Conservation (phyloP, 2,888 invertebrate species). For the Antitype chi region DNA sequence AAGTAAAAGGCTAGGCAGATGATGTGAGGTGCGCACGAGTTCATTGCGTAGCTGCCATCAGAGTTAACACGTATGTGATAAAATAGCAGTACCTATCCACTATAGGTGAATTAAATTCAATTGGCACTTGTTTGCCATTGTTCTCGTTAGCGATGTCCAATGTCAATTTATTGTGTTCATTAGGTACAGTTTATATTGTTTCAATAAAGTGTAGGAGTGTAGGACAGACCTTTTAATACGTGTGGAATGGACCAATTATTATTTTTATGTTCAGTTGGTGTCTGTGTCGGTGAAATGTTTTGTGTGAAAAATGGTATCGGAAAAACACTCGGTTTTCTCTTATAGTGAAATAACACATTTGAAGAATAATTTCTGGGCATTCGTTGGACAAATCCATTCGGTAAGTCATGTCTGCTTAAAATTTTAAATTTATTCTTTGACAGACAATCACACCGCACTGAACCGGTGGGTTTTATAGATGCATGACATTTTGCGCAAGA, state of each 20-base stretch:
- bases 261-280: neutral
- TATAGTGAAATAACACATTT: slow-evolving; percentile 1
- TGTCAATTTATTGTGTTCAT: slow-evolving; percentile 36
- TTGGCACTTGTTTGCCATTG: slow-evolving; percentile 55
- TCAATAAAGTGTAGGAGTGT: neutral
- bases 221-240: neutral
- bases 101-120: slow-evolving; percentile 58
- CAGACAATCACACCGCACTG: neutral
- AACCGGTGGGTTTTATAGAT: neutral
- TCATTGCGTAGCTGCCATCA: slow-evolving; percentile 20
- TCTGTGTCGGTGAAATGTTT: no score
- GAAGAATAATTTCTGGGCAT: neutral
- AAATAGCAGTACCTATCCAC: slow-evolving; percentile 15
- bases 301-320: neutral
- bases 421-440: neutral
- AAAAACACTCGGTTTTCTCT: neutral
- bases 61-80: slow-evolving; percentile 47
- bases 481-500: no score
- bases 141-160: slow-evolving; percentile 50
- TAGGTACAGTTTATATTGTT: slow-evolving; percentile 5
- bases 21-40: slow-evolving; percentile 25
- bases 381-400: neutral
- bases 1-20: neutral
- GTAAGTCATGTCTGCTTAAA: neutral
- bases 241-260: neutral